Base-by-base conservation (phyloP, 2,797 vertebrate genomes). In the Chrysocyon brachyurus region DNA sequence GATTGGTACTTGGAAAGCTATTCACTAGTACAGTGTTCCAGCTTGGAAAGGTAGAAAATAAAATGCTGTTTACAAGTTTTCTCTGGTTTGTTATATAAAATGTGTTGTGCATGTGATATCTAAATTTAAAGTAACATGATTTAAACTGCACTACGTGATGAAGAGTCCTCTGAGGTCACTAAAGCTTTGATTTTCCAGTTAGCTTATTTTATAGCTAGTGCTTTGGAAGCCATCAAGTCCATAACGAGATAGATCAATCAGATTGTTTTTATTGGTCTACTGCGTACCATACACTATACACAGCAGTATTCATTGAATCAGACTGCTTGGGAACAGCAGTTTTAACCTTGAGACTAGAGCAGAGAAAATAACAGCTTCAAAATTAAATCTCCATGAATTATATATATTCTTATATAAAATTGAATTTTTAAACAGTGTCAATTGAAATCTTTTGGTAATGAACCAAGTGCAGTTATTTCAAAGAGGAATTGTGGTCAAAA, bases 181-280 rank as follows among this genome's bases (percentile, higher is more conserved):
- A 98, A 98, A 98, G 97, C 94, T 98, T 98, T 98, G 98, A 99
- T 98, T 98, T 99, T 98, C 97, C 98, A 98, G 98, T 99, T 98
- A 98, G 96, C 96, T 98, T 98, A 98, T 98, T 99, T 98, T 98
- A 99, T 95, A 98, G 96, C 94, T 97, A 97, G 97, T 98, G 96
- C 96, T 98, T 98, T 98, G 98, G 97, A 98, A 98, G 88, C 94
- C 97, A 98, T 98, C 98, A 98, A 98, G 98, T 98, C 93, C 94
- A 97, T 98, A 99, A 98, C 11, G 17, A 98, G 98, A 98, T 81
- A 98, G 98, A 98, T 98, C 98, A 98, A 98, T 98, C 98, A 98
- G 98, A 97, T 97, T 98, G 97, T 78, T 98, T 98, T 98, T 98
- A 98, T 98, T 98, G 96, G 97, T 98, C 98, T 98, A 95, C 95